These are phyloP conservation scores for Pristionchus arcanus DNA, from an alignment of 2,888 invertebrate species.

Conservation along the genomic window DNA sequence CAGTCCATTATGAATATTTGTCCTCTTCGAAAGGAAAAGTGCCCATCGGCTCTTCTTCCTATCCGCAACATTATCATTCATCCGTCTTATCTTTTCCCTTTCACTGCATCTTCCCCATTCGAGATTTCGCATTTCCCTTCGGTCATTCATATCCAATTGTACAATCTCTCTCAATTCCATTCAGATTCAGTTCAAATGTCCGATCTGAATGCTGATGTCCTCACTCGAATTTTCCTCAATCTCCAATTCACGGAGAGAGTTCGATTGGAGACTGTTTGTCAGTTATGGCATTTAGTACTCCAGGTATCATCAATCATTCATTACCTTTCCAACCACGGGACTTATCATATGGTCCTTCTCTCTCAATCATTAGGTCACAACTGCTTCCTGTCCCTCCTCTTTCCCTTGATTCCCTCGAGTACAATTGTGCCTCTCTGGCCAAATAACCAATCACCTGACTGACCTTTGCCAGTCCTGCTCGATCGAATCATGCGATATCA, in stretches of 20 bases:
- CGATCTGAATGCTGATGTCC: constrained; percentile 57
- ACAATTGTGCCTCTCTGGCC: constrained; percentile 19
- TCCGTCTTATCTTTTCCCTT: constrained; percentile 18
- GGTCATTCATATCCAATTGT: background rate
- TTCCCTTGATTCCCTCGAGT: background rate
- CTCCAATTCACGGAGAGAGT: constrained; percentile 67
- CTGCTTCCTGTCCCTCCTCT: background rate
- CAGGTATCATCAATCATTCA: constrained; percentile 56
- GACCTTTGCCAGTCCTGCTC: background rate
- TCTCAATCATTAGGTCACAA: background rate
- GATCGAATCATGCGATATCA: constrained; percentile 56
- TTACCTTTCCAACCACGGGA: no score
- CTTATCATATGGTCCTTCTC: background rate
- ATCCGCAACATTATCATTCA: constrained; percentile 38
- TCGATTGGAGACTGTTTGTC: constrained; percentile 69
- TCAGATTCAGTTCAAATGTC: constrained; percentile 15
- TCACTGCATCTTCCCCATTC: background rate
- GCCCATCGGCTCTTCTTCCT: background rate
- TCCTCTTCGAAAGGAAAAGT: background rate
- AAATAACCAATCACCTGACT: constrained; percentile 29
- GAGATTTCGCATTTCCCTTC: background rate
- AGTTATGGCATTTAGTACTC: constrained; percentile 60
- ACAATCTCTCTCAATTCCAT: background rate
- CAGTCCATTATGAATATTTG: background rate
- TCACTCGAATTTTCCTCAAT: constrained; percentile 61